Conservation (phyloP, 2,888 invertebrate genomes). For the Fissipunctia ypsillon region DNA sequence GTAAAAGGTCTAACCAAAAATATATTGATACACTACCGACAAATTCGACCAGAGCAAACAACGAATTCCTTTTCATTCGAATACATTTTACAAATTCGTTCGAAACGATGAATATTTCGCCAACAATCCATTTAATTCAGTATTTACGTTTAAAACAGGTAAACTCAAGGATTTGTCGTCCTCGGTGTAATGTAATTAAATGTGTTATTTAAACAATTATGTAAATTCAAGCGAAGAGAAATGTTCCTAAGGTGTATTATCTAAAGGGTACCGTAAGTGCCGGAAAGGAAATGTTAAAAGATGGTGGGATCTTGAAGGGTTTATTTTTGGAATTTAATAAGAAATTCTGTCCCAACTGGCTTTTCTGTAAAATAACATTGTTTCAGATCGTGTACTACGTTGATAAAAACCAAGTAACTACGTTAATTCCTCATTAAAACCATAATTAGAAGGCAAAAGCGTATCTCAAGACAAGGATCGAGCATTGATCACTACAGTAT, state of each 20-base stretch:
- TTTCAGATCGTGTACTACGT: background rate
- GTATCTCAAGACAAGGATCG: background rate
- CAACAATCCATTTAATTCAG: conserved; percentile 66
- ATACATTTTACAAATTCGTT: conserved; percentile 47
- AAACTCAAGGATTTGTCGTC: conserved; percentile 74
- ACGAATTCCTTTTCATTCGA: conserved; percentile 43
- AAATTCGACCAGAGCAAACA: conserved; percentile 27
- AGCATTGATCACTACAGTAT: background rate
- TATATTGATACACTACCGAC: conserved; percentile 20
- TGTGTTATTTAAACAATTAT: conserved; percentile 83
- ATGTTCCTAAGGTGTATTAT: conserved; percentile 78
- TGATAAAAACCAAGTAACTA: background rate
- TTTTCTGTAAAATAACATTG: background rate
- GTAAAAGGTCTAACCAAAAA: conserved; percentile 23
- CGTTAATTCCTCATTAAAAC: background rate
- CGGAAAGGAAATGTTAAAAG: conserved; percentile 35
- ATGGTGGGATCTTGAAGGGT: conserved; percentile 7
- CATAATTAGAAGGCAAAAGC: background rate
- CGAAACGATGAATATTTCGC: conserved; percentile 59
- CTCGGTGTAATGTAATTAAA: conserved; percentile 78
- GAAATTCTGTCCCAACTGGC: background rate
- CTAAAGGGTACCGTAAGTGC: conserved; percentile 68
- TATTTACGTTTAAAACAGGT: conserved; percentile 73
- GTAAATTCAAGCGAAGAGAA: conserved; percentile 76
- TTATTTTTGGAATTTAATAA: conserved; percentile 23